Conservation (phyloP, 2,113 vertebrate species). For the Pelodiscus sinensis region DNA sequence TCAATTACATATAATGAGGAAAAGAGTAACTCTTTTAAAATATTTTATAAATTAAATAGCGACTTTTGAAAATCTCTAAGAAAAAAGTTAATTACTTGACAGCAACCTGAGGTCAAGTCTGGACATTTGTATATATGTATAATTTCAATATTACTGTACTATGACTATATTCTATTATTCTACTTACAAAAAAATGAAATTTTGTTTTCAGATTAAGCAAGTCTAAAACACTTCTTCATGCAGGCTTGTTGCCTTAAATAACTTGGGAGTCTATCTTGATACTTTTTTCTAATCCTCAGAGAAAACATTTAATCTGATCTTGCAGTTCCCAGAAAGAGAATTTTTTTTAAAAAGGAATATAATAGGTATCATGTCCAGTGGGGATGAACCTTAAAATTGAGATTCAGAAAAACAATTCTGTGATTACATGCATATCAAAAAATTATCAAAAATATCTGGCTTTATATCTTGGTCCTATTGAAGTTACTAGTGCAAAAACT, state of each 20-base stretch:
- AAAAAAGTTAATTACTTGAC: conserved; percentile 55
- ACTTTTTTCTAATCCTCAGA: neutral
- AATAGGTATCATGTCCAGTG: neutral
- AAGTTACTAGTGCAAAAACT: neutral
- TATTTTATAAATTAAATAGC: conserved; percentile 67
- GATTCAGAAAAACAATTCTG: neutral
- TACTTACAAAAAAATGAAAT: neutral
- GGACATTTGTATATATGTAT: conserved; percentile 26
- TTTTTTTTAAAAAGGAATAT: neutral
- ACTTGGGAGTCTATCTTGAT: neutral
- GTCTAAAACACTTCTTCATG: neutral
- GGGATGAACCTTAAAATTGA: neutral
- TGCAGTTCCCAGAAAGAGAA: neutral
- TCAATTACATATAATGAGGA: conserved; percentile 69
- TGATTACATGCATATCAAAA: neutral
- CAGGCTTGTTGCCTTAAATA: neutral
- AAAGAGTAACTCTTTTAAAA: conserved; percentile 60
- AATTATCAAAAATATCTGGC: neutral
- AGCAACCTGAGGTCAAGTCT: conserved; percentile 49
- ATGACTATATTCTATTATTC: too few species aligned
- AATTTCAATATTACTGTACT: neutral
- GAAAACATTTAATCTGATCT: neutral
- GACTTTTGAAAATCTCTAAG: conserved; percentile 48
- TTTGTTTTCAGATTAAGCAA: neutral
- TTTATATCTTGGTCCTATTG: neutral